Conservation (phyloP, 1,140 invertebrate species). For the Leptopilina clavipes region DNA sequence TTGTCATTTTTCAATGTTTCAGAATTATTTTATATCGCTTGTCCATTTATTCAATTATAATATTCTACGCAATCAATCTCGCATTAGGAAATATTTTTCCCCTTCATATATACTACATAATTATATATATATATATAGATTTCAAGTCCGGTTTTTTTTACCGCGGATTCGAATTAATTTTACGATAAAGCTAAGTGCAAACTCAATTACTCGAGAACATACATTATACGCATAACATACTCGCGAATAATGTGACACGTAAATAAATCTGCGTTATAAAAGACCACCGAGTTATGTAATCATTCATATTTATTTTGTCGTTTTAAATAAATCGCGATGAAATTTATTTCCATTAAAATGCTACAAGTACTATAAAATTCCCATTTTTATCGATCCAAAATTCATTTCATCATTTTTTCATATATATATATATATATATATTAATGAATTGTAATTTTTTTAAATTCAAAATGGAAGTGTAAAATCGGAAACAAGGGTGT, state of each 20-base stretch:
- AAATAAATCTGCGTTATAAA: conserved; percentile 4
- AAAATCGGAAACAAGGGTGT: conserved; percentile 8
- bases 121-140: too few relatives aligned
- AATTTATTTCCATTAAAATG: too few relatives aligned
- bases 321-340: too few relatives aligned
- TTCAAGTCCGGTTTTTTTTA: background rate
- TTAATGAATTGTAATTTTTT: too few relatives aligned
- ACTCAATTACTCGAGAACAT: conserved; percentile 26
- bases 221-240: conserved; percentile 38
- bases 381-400: too few relatives aligned
- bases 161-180: conserved; percentile 20
- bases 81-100: background rate
- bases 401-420: too few relatives aligned
- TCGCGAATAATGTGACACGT: conserved; percentile 48
- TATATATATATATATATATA: too few relatives aligned
- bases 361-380: too few relatives aligned
- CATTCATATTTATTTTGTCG: background rate
- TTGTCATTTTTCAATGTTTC: background rate
- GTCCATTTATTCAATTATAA: conserved; percentile 3
- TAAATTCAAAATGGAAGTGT: background rate
- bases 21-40: background rate
- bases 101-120: too few relatives aligned
- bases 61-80: background rate
- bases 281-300: background rate
- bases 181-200: conserved; percentile 29